A percentile compares a stretch with the other conserved stretches of the same genome.
Evolutionary conservation across 2,113 vertebrate species (phyloP).

Genomic region (Syngnathus scovelli): DNA sequence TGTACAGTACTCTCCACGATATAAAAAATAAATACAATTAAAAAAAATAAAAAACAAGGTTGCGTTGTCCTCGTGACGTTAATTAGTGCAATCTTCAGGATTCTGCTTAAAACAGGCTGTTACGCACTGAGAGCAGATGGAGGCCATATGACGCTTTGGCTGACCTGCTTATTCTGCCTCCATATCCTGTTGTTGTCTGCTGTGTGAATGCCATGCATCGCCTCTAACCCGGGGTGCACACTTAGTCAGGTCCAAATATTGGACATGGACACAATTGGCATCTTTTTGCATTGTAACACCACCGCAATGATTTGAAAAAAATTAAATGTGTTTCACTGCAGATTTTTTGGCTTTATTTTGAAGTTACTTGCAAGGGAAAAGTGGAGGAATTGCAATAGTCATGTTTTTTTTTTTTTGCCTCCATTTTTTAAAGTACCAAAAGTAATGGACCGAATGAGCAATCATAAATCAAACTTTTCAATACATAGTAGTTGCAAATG

Average conservation of each 20-base stretch:
- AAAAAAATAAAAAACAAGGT: neutral
- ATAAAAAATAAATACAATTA: conserved; percentile 3
- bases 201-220: conserved; percentile 31
- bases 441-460: too few relatives aligned
- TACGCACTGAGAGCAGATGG: conserved; percentile 59
- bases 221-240: conserved; percentile 21
- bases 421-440: too few relatives aligned
- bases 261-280: too few relatives aligned
- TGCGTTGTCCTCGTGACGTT: conserved; percentile 31
- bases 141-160: conserved; percentile 53
- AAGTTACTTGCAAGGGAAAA: too few relatives aligned
- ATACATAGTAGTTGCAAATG: too few relatives aligned
- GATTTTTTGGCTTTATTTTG: too few relatives aligned
- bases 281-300: too few relatives aligned
- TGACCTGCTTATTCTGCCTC: conserved; percentile 52
- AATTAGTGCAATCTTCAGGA: conserved; percentile 56
- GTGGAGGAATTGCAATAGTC: too few relatives aligned
- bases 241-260: neutral
- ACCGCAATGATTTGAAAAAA: too few relatives aligned
- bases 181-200: conserved; percentile 37
- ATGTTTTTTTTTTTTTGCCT: too few relatives aligned
- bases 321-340: too few relatives aligned
- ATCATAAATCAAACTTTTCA: too few relatives aligned
- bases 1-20: conserved; percentile 3
- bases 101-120: conserved; percentile 50